Conservation (phyloP, 1,140 invertebrate genomes). For the Drosophila micromelanica region DNA sequence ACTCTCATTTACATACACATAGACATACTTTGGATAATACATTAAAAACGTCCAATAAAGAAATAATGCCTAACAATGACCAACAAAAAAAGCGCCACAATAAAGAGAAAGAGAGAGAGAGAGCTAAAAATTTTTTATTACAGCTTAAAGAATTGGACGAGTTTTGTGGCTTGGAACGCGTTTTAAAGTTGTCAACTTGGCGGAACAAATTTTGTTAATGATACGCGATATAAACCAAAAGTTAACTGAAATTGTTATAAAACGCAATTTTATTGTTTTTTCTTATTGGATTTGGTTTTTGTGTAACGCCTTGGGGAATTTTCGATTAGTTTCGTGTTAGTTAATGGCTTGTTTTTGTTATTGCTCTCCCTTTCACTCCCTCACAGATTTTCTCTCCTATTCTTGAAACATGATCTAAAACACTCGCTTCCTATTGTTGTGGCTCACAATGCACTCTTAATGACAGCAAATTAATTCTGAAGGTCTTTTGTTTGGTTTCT, state of each 20-base stretch:
- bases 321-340: conserved; percentile 25
- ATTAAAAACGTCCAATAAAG: conserved; percentile 60
- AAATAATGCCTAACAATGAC: conserved; percentile 43
- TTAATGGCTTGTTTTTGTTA: conserved; percentile 9
- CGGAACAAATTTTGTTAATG: conserved; percentile 80
- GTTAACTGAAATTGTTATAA: conserved; percentile 76
- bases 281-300: conserved; percentile 36
- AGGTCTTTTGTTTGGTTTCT: conserved; percentile 49
- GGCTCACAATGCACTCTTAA: conserved; percentile 70
- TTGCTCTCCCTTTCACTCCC: neutral
- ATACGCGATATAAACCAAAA: conserved; percentile 62
- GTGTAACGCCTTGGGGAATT: conserved; percentile 38
- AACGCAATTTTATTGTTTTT: conserved; percentile 60
- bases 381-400: neutral
- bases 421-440: conserved; percentile 38
- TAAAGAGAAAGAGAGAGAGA: neutral
- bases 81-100: conserved; percentile 11
- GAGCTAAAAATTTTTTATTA: conserved; percentile 54
- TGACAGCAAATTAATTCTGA: conserved; percentile 73
- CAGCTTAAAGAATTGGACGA: conserved; percentile 53
- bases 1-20: conserved; percentile 65
- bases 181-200: conserved; percentile 71
- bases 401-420: conserved; percentile 65
- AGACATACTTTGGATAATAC: conserved; percentile 43
- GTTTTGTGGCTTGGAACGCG: conserved; percentile 48